Percentiles rank a stretch among this genome's conserved stretches.
These are phyloP conservation scores for Charadrius vociferus DNA, from an alignment of 2,113 vertebrate genomes.

Conservation along the genomic window DNA sequence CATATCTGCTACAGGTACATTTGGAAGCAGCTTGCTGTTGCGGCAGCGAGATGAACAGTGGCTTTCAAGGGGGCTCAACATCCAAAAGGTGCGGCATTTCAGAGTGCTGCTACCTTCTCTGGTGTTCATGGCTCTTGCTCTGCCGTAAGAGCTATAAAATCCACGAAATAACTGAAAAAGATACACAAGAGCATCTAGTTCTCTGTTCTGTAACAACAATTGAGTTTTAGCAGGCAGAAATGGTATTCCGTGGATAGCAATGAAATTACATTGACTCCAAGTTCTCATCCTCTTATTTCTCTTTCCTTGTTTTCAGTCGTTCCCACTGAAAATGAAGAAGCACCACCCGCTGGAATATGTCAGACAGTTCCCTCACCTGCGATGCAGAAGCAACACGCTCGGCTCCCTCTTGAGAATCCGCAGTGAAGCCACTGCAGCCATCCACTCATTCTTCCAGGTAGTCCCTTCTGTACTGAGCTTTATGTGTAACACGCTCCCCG, in stretches of 20 bases:
- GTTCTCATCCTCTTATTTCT: not conserved
- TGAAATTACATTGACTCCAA: not conserved
- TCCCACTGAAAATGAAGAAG: constrained; percentile 90
- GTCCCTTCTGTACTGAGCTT: not conserved
- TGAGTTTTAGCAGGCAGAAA: not conserved
- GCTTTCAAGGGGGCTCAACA: not conserved
- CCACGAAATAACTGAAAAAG: not conserved
- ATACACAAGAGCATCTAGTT: not conserved
- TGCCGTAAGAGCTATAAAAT: not conserved
- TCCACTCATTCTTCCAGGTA: constrained; percentile 93
- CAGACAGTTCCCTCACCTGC: constrained; percentile 90
- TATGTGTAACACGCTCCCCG: fast-evolving
- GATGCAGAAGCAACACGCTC: constrained; percentile 85
- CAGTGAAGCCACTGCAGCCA: constrained; percentile 86
- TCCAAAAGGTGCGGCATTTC: not conserved
- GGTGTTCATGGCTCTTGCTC: not conserved
- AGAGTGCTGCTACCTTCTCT: not conserved
- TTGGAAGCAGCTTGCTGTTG: fast-evolving
- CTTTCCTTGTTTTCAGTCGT: constrained; percentile 72
- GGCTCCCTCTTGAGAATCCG: constrained; percentile 88
- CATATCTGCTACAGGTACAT: fast-evolving
- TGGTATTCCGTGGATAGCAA: fast-evolving
- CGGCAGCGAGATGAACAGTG: not conserved
- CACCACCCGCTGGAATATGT: constrained; percentile 85
- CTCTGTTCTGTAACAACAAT: not conserved